phyloP scores from a whole-genome alignment of 2,797 vertebrate genomes.

The Pipistrellus pygmaeus region DNA sequence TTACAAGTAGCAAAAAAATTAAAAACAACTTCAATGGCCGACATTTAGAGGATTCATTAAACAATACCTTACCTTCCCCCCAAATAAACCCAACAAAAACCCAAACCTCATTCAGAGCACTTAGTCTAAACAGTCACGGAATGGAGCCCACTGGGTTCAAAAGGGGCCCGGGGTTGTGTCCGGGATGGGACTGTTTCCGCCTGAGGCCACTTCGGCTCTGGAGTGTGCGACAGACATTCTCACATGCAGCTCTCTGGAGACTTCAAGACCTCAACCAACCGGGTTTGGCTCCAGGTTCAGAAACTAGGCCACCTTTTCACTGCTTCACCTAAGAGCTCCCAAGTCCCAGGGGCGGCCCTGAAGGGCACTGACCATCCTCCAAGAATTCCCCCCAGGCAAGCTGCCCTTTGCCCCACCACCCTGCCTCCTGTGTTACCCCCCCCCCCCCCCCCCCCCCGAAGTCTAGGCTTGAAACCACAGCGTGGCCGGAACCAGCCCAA shows the following conservation, averaged over 20 bases:
- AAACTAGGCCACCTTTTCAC: background rate
- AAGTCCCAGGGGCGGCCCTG: background rate
- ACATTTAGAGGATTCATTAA: background rate
- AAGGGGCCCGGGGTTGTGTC: background rate
- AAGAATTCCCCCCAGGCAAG: background rate
- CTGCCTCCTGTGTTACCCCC: background rate
- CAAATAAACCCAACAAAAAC: background rate
- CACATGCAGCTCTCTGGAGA: background rate
- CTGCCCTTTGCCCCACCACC: background rate
- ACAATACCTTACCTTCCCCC: accelerated
- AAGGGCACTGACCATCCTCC: background rate
- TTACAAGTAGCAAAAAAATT: background rate
- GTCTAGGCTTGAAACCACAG: background rate
- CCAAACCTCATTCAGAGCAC: background rate
- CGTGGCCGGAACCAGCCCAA: background rate
- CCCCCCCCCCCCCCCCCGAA: background rate
- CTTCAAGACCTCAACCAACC: background rate
- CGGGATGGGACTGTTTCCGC: background rate
- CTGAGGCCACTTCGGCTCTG: background rate
- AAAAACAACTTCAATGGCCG: background rate
- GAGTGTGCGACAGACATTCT: background rate
- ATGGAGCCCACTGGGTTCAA: background rate
- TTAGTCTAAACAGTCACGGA: background rate
- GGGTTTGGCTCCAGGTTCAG: background rate
- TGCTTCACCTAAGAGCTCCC: background rate